phyloP scores from a whole-genome alignment of 2,113 vertebrate genomes.

The Cynoglossus semilaevis region DNA sequence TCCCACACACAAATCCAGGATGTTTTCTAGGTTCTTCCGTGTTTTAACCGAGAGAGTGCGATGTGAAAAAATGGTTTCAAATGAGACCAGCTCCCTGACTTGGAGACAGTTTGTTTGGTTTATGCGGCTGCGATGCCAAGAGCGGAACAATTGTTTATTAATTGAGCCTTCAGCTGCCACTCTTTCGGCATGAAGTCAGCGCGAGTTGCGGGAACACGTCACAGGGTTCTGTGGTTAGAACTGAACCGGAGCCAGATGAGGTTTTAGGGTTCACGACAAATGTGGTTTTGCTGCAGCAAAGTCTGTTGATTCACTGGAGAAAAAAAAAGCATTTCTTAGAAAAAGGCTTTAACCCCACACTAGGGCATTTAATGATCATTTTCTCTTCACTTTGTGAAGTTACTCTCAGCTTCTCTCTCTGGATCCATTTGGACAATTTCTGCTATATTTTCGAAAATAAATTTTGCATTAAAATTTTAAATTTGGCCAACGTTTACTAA shows the following conservation, averaged over 20 bases:
- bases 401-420: no score
- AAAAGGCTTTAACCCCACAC: no score
- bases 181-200: conserved; percentile 10
- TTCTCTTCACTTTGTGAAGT: no score
- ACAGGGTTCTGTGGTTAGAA: conserved; percentile 1
- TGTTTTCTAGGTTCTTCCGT: conserved; percentile 19
- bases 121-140: conserved; percentile 19
- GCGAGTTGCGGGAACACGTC: background rate
- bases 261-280: conserved; percentile 17
- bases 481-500: no score
- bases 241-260: background rate
- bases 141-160: conserved; percentile 32
- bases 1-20: conserved; percentile 6
- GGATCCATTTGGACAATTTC: no score
- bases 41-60: background rate
- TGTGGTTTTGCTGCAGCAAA: background rate
- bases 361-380: no score
- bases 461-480: no score
- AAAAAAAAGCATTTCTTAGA: no score
- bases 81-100: conserved; percentile 27
- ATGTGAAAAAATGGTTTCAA: conserved; percentile 30
- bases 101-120: conserved; percentile 43
- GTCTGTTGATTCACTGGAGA: background rate
- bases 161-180: conserved; percentile 27
- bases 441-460: no score